These are phyloP conservation scores for Tragopan temminckii DNA, from an alignment of 2,797 vertebrate species.

Conservation along the genomic window DNA sequence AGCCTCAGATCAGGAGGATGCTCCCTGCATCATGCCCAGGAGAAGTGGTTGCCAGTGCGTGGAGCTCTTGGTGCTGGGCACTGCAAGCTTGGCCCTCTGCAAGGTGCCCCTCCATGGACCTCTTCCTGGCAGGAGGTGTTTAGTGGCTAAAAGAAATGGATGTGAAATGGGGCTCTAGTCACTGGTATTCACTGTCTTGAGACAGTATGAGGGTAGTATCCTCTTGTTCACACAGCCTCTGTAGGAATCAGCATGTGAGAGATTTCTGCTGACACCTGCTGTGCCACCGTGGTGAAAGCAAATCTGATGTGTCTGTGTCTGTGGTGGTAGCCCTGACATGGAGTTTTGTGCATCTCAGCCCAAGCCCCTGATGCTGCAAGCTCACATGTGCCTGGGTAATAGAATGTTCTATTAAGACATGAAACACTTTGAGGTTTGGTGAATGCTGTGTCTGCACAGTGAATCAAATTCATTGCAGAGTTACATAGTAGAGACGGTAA, in stretches of 20 bases:
- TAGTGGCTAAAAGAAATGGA: background rate
- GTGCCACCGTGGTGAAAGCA: background rate
- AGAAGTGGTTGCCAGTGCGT: background rate
- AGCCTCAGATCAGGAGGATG: rapidly evolving
- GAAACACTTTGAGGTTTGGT: background rate
- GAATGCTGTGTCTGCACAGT: background rate
- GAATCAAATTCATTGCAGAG: background rate
- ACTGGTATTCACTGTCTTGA: background rate
- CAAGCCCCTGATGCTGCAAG: rapidly evolving
- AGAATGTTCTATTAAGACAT: background rate
- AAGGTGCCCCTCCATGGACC: background rate
- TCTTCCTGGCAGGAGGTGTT: background rate
- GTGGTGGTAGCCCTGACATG: background rate
- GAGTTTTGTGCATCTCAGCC: background rate
- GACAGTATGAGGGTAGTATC: background rate
- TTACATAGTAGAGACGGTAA: background rate
- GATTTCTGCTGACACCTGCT: background rate
- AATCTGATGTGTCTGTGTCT: background rate
- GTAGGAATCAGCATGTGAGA: background rate
- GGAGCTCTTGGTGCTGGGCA: background rate
- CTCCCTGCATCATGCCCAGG: background rate
- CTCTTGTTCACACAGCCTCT: background rate
- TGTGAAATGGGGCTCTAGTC: background rate
- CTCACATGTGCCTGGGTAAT: background rate
- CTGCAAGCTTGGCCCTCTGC: background rate